Conservation (phyloP, 2,888 invertebrate genomes). For the Agrotis clavis region DNA sequence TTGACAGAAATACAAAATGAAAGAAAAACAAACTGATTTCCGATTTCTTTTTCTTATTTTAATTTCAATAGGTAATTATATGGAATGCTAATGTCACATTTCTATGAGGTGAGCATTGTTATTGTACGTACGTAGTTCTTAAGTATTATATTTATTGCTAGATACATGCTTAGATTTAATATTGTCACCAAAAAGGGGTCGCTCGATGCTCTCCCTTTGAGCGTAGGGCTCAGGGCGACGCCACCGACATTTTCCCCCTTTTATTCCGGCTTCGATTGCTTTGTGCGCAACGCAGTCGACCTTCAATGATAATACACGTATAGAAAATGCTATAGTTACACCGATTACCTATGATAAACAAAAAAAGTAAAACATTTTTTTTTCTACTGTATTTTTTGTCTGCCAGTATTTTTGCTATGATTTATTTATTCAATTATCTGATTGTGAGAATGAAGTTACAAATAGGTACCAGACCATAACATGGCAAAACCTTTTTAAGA, state of each 20-base stretch:
- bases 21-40: constrained; percentile 32
- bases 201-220: constrained; percentile 25
- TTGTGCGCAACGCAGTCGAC: constrained; percentile 37
- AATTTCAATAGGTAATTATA: constrained; percentile 13
- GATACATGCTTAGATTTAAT: constrained; percentile 9
- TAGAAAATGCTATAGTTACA: constrained; percentile 15
- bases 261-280: constrained; percentile 31
- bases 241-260: constrained; percentile 45
- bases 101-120: constrained; percentile 44
- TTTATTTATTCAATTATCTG: not conserved
- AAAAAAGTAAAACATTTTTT: constrained; percentile 2
- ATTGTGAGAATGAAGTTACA: constrained; percentile 1
- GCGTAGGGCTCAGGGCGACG: constrained; percentile 34
- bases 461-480: not conserved
- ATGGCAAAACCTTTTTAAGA: constrained; percentile 10
- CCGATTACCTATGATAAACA: not conserved
- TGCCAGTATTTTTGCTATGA: not conserved
- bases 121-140: constrained; percentile 5
- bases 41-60: not conserved
- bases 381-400: not conserved
- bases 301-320: constrained; percentile 13
- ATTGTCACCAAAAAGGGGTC: constrained; percentile 25
- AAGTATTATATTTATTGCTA: not conserved
- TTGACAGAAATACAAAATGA: constrained; percentile 22
- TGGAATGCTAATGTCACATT: constrained; percentile 37